Conservation (phyloP, 1,140 invertebrate genomes). For the Drosophila orena region DNA sequence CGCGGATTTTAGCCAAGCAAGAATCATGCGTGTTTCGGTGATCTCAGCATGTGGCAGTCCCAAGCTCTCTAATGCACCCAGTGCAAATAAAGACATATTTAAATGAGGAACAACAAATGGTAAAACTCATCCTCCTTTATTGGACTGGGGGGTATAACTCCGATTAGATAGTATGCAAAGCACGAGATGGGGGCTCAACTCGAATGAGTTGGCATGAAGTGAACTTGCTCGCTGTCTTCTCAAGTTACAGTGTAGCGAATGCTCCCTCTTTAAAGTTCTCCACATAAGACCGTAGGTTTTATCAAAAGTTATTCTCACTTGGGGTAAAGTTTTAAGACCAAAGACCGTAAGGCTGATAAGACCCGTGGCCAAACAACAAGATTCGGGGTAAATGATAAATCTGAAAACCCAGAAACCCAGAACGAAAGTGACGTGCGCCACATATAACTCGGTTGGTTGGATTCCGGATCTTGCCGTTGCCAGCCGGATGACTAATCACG, state of each 20-base stretch:
- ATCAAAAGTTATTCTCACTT: slow-evolving; percentile 7
- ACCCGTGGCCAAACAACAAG: background rate
- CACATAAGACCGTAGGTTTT: slow-evolving; percentile 4
- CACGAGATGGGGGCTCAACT: background rate
- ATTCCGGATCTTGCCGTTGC: slow-evolving; percentile 24
- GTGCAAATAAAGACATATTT: background rate
- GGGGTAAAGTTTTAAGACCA: background rate
- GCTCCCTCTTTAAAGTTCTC: slow-evolving; percentile 7
- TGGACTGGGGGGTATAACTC: background rate
- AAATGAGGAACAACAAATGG: background rate
- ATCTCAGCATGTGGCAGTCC: background rate
- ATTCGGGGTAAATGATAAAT: slow-evolving; percentile 13
- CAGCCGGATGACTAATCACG: slow-evolving; percentile 24
- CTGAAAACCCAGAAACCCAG: background rate
- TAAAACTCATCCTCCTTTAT: background rate
- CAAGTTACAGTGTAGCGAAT: slow-evolving; percentile 1
- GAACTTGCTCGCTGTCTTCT: background rate
- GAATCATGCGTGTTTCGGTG: slow-evolving; percentile 12
- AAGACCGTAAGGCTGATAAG: slow-evolving; percentile 11
- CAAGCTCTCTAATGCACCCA: background rate
- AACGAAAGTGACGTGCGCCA: slow-evolving; percentile 1
- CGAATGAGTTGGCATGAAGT: background rate
- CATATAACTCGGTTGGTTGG: background rate
- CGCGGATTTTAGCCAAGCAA: slow-evolving; percentile 17
- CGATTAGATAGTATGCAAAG: background rate